A percentile compares a stretch with the other conserved stretches of the same genome.
phyloP scores from a whole-genome alignment of 2,797 vertebrate genomes.

The Peromyscus eremicus region DNA sequence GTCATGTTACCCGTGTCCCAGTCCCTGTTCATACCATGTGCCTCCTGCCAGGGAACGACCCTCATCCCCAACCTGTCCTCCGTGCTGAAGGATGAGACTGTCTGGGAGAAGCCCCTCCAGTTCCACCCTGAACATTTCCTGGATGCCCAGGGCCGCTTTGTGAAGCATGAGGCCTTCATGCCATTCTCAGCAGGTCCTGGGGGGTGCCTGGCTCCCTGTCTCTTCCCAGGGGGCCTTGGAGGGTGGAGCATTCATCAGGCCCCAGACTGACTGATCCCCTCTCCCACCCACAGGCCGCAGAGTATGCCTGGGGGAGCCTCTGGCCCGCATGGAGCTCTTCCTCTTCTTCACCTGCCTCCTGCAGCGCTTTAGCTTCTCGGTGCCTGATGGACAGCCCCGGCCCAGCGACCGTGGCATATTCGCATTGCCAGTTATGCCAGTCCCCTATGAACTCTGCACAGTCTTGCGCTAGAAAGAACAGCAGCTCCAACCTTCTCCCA shows the following conservation, averaged over 20 bases:
- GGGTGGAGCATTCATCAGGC: too few species aligned
- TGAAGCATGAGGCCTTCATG: not conserved
- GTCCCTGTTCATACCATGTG: not conserved
- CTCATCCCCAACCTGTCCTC: not conserved
- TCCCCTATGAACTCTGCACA: constrained; percentile 76
- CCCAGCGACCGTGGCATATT: not conserved
- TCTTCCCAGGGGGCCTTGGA: not conserved
- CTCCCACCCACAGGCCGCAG: constrained; percentile 53
- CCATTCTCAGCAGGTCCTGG: not conserved
- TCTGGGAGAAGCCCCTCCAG: too few species aligned
- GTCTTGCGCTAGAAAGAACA: constrained; percentile 47
- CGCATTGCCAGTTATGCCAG: accelerated
- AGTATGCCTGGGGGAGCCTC: constrained; percentile 78
- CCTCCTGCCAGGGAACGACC: not conserved
- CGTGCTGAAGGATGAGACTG: not conserved
- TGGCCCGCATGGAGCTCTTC: constrained; percentile 87
- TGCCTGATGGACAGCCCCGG: not conserved
- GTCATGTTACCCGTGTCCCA: not conserved
- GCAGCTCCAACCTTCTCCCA: not conserved
- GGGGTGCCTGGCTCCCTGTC: not conserved
- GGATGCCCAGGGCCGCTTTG: too few species aligned
- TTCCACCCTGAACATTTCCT: too few species aligned
- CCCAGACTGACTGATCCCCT: not conserved
- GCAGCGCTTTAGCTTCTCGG: constrained; percentile 83
- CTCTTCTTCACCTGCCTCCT: constrained; percentile 87